Conservation (phyloP, 2,888 invertebrate genomes). For the Trypoxylon attenuatum region DNA sequence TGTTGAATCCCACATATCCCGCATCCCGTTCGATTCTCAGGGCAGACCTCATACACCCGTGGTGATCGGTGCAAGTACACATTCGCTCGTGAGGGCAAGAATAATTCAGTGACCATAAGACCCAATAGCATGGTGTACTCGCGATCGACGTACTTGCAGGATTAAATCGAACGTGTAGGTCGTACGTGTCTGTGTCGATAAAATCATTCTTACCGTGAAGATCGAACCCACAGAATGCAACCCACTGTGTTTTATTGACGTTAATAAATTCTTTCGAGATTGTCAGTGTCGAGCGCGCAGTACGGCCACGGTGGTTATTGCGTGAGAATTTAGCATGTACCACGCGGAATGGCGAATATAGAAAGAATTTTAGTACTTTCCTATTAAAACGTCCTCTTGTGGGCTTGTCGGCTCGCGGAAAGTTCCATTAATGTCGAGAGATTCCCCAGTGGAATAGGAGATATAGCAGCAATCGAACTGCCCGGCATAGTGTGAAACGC, state of each 20-base stretch:
- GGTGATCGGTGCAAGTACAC: background rate
- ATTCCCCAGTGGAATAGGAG: background rate
- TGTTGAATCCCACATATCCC: no score
- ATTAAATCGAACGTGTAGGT: conserved; percentile 53
- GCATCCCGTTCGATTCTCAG: no score
- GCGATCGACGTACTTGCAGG: conserved; percentile 44
- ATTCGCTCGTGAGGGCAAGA: conserved; percentile 38
- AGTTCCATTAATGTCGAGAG: conserved; percentile 6
- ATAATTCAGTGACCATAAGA: conserved; percentile 54
- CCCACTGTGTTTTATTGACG: conserved; percentile 41
- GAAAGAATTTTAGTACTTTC: conserved; percentile 1
- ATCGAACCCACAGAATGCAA: background rate
- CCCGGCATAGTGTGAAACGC: background rate
- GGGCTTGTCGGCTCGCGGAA: background rate
- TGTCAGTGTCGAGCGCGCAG: background rate
- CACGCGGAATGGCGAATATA: background rate
- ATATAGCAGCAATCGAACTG: conserved; percentile 6
- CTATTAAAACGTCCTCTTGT: conserved; percentile 2
- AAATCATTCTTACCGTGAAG: conserved; percentile 28
- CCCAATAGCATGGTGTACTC: conserved; percentile 44
- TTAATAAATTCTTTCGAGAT: conserved; percentile 38
- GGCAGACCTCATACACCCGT: conserved; percentile 4
- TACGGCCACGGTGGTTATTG: conserved; percentile 30
- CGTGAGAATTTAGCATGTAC: conserved; percentile 38
- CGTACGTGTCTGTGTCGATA: conserved; percentile 49